A percentile compares a stretch with the other conserved stretches of the same genome.
These are phyloP conservation scores for Heliconius hewitsoni DNA, from an alignment of 1,140 invertebrate genomes.

Conservation along the genomic window DNA sequence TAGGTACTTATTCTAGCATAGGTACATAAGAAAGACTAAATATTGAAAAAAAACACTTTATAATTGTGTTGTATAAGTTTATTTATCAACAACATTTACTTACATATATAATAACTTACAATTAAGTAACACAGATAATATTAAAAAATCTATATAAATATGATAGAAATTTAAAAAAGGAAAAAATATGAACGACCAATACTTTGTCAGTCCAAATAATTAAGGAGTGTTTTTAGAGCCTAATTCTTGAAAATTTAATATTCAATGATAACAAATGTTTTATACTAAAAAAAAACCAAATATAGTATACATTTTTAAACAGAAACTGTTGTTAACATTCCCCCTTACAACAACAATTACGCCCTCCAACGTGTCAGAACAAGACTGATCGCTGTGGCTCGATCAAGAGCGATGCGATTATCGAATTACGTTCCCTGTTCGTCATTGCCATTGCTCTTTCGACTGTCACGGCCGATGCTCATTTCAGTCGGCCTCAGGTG, in stretches of 20 bases:
- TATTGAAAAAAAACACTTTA: neutral
- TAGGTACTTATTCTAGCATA: neutral
- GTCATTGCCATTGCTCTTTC: conserved; percentile 66
- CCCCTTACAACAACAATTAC: conserved; percentile 33
- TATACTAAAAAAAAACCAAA: neutral
- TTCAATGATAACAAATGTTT: neutral
- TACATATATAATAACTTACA: neutral
- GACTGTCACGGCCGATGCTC: conserved; percentile 70
- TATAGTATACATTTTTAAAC: neutral
- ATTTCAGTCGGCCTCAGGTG: conserved; percentile 56
- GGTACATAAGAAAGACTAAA: neutral
- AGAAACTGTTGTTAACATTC: conserved; percentile 15
- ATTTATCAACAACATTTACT: neutral
- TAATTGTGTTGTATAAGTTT: neutral
- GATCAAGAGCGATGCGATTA: conserved; percentile 60
- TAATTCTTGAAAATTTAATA: no score
- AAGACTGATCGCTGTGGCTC: conserved; percentile 42
- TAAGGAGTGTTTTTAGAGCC: no score
- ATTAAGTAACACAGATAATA: no score
- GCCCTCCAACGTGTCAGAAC: conserved; percentile 44
- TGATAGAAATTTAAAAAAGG: no score
- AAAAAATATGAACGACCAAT: no score
- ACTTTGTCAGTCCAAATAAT: no score
- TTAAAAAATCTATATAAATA: no score
- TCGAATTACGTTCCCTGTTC: conserved; percentile 70